phyloP scores from a whole-genome alignment of 2,888 invertebrate species.

The Saturnia japonica region DNA sequence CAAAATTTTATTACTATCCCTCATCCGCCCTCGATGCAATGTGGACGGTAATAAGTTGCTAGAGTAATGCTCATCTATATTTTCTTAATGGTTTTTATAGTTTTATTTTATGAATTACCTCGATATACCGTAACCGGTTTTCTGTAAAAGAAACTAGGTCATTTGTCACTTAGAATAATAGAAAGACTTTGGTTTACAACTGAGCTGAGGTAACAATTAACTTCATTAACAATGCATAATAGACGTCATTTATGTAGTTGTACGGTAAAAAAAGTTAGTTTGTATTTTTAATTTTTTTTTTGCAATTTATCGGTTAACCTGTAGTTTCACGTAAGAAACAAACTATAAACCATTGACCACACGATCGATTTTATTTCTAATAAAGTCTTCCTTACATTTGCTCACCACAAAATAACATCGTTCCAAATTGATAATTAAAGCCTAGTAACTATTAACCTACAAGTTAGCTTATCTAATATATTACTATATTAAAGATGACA shows the following conservation, averaged over 20 bases:
- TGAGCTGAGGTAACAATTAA: too few relatives aligned
- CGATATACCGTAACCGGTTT: not conserved
- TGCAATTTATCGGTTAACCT: too few relatives aligned
- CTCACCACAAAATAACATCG: not conserved
- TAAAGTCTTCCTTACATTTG: not conserved
- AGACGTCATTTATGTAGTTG: too few relatives aligned
- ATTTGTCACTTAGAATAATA: too few relatives aligned
- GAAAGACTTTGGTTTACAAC: too few relatives aligned
- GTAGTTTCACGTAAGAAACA: too few relatives aligned
- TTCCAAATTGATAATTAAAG: not conserved
- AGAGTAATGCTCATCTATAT: not conserved
- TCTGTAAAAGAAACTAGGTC: not conserved
- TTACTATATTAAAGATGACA: not conserved
- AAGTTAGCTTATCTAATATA: not conserved
- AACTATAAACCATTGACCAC: not conserved
- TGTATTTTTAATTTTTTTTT: too few relatives aligned
- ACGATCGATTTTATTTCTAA: not conserved
- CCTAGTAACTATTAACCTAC: not conserved
- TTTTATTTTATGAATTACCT: not conserved
- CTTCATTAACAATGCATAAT: too few relatives aligned
- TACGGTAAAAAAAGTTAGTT: too few relatives aligned
- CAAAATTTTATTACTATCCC: slow-evolving; percentile 8
- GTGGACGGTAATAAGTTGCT: not conserved
- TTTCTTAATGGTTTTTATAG: not conserved
- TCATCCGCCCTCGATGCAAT: slow-evolving; percentile 10